Conservation (phyloP, 2,888 invertebrate genomes). For the Erannis defoliaria region DNA sequence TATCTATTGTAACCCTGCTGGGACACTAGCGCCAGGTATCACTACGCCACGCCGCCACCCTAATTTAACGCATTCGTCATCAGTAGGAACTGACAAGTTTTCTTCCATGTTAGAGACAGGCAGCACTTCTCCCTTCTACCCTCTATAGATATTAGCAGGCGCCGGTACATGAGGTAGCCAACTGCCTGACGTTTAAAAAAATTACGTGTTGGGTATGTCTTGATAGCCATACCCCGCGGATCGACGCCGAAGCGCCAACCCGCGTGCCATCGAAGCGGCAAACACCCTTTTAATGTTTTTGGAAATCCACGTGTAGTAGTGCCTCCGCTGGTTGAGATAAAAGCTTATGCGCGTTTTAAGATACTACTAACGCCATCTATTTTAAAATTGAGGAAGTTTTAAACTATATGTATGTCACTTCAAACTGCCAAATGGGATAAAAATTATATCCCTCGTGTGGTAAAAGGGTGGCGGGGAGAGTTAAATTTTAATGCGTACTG, state of each 20-base stretch:
- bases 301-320: background rate
- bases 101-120: too few species aligned
- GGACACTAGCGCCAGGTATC: too few species aligned
- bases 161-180: conserved; percentile 90
- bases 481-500: too few species aligned
- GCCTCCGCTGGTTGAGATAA: background rate
- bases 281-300: conserved; percentile 88
- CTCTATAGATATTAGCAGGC: conserved; percentile 65
- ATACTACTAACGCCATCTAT: conserved; percentile 50
- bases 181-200: conserved; percentile 90
- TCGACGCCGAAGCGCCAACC: conserved; percentile 78
- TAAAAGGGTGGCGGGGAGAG: too few species aligned
- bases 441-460: too few species aligned
- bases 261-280: conserved; percentile 90
- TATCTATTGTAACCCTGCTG: too few species aligned
- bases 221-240: conserved; percentile 93
- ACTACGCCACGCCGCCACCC: too few species aligned
- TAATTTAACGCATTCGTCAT: too few species aligned
- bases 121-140: too few species aligned
- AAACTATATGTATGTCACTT: too few species aligned
- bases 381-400: conserved; percentile 4
- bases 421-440: too few species aligned
- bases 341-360: conserved; percentile 47
- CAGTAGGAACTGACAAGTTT: too few species aligned
- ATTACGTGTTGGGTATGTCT: conserved; percentile 95